Conservation (phyloP, 2,888 invertebrate genomes). For the Corythucha ciliata region DNA sequence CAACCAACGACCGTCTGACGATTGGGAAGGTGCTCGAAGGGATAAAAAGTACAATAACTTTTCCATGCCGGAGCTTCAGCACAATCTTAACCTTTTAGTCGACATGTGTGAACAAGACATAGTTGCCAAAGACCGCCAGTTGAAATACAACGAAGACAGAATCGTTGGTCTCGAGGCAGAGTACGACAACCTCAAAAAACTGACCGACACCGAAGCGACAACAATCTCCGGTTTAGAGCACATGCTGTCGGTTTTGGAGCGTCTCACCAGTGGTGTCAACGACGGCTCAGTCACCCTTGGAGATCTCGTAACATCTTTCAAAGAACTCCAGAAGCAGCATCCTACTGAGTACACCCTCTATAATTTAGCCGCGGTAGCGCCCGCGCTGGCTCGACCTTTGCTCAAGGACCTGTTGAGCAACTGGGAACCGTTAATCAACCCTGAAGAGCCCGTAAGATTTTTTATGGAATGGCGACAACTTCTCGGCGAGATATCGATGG, state of each 20-base stretch:
- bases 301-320: slow-evolving; percentile 51
- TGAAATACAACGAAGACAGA: slow-evolving; percentile 67
- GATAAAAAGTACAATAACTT: slow-evolving; percentile 56
- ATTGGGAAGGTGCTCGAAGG: slow-evolving; percentile 50
- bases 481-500: slow-evolving; percentile 41
- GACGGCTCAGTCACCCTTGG: slow-evolving; percentile 43
- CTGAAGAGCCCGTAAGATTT: slow-evolving; percentile 53
- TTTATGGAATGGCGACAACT: slow-evolving; percentile 64
- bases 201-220: slow-evolving; percentile 60
- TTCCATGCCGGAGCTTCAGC: slow-evolving; percentile 77
- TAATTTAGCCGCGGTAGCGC: slow-evolving; percentile 71
- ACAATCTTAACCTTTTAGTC: slow-evolving; percentile 84
- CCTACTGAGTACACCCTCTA: slow-evolving; percentile 73
- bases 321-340: slow-evolving; percentile 51
- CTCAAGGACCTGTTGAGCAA: slow-evolving; percentile 61
- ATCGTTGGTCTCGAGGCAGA: slow-evolving; percentile 72
- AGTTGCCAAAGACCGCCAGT: slow-evolving; percentile 69
- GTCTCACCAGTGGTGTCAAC: slow-evolving; percentile 40
- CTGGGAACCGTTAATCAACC: slow-evolving; percentile 71
- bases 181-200: slow-evolving; percentile 55
- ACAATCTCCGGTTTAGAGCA: slow-evolving; percentile 62
- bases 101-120: slow-evolving; percentile 92
- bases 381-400: slow-evolving; percentile 73
- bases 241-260: slow-evolving; percentile 58
- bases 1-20: slow-evolving; percentile 49